Conservation (phyloP, 2,113 vertebrate species). For the Trachemys scripta region DNA sequence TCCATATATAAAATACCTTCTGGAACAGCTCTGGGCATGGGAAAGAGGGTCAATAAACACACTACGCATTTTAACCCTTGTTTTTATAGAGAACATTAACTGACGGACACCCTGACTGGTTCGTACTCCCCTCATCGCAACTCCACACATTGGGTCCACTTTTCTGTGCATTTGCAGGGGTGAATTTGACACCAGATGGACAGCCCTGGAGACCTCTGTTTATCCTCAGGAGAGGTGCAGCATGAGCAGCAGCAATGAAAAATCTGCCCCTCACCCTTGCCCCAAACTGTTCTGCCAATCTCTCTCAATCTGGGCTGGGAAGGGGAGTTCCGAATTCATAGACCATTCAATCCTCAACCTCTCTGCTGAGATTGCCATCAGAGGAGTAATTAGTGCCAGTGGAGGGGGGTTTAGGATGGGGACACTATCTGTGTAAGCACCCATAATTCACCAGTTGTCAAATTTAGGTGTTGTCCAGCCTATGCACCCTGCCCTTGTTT, state of each 20-base stretch:
- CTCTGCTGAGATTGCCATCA: too few relatives aligned
- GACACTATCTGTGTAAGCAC: too few relatives aligned
- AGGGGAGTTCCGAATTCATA: too few relatives aligned
- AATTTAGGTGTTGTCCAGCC: not conserved
- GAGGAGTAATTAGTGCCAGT: too few relatives aligned
- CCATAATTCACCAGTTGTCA: not conserved
- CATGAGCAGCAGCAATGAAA: not conserved
- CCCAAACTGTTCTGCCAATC: too few relatives aligned
- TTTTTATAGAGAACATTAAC: not conserved
- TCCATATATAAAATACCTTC: not conserved
- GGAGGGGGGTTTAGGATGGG: too few relatives aligned
- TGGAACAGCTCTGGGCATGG: not conserved
- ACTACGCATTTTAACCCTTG: not conserved
- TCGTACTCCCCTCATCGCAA: not conserved
- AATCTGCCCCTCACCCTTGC: not conserved
- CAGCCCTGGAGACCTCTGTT: not conserved
- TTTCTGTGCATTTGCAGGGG: not conserved
- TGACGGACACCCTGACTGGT: not conserved
- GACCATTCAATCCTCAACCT: too few relatives aligned
- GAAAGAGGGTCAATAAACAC: fast-evolving
- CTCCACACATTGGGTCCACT: not conserved
- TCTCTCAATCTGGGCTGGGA: too few relatives aligned
- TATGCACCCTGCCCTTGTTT: not conserved
- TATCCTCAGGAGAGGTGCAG: not conserved
- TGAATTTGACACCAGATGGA: not conserved